Evolutionary conservation across 2,888 invertebrate species (phyloP).

Genomic region (Strigamia transsilvanica): DNA sequence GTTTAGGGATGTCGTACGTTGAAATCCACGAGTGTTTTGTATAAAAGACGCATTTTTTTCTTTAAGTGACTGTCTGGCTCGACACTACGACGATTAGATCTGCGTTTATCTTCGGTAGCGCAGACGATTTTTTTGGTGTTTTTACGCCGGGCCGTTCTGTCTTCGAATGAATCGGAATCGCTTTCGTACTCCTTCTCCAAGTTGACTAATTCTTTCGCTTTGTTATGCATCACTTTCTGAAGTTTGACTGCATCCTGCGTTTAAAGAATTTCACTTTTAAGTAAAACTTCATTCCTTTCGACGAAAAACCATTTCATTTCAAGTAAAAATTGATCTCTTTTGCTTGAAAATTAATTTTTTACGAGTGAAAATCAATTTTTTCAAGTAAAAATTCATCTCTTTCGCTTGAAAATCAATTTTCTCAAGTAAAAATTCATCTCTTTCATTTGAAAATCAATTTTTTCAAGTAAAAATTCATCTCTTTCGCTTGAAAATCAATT

Average conservation of each 20-base stretch:
- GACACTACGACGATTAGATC: slow-evolving; percentile 57
- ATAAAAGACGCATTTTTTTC: slow-evolving; percentile 81
- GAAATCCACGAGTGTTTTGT: slow-evolving; percentile 65
- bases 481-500: no score
- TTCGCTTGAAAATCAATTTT: no score
- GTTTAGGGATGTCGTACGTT: slow-evolving; percentile 22
- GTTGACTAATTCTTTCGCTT: slow-evolving; percentile 77
- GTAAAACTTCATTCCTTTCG: no score
- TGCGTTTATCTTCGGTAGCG: slow-evolving; percentile 57
- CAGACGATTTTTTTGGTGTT: slow-evolving; percentile 53
- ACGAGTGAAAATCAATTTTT: background rate
- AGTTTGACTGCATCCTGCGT: slow-evolving; percentile 81
- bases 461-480: no score
- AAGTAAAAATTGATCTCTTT: no score
- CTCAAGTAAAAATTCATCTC: no score
- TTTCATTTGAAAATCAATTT: no score
- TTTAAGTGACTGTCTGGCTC: slow-evolving; percentile 65
- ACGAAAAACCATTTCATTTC: no score
- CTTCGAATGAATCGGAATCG: slow-evolving; percentile 64
- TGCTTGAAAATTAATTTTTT: background rate
- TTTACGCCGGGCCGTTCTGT: slow-evolving; percentile 55
- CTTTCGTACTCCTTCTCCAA: slow-evolving; percentile 68
- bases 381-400: no score
- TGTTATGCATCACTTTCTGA: slow-evolving; percentile 82
- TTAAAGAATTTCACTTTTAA: no score